Conservation (phyloP, 2,113 vertebrate species). For the Trachemys scripta region DNA sequence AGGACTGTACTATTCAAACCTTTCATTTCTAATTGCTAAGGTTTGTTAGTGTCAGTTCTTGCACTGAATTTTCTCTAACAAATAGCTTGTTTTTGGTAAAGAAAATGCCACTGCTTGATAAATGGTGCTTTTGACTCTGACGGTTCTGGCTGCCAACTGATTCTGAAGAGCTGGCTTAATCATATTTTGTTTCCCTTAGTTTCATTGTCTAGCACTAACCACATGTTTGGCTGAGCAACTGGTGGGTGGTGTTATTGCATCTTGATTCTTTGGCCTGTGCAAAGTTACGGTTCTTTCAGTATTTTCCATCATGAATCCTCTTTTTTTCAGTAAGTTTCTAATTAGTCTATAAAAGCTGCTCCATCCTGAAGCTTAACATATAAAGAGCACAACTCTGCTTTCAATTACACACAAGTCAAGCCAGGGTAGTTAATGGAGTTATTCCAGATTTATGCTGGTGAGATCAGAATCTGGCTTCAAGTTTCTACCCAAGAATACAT, state of each 20-base stretch:
- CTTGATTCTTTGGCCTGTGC: conserved; percentile 12
- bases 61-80: background rate
- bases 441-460: background rate
- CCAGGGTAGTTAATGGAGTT: background rate
- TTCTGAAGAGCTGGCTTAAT: background rate
- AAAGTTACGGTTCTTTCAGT: conserved; percentile 40
- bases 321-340: background rate
- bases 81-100: background rate
- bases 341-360: conserved; percentile 32
- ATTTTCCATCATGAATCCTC: conserved; percentile 40
- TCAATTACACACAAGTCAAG: background rate
- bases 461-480: background rate
- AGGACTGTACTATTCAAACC: background rate
- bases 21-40: conserved; percentile 16
- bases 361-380: background rate
- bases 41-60: background rate
- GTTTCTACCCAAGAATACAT: background rate
- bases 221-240: conserved; percentile 37
- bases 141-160: conserved; percentile 7
- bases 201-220: conserved; percentile 2
- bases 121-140: background rate
- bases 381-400: background rate
- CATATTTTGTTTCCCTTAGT: background rate
- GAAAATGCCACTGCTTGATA: conserved; percentile 17
- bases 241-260: conserved; percentile 32